Conservation (phyloP, 1,140 invertebrate genomes). For the Aphaenogaster rudis region DNA sequence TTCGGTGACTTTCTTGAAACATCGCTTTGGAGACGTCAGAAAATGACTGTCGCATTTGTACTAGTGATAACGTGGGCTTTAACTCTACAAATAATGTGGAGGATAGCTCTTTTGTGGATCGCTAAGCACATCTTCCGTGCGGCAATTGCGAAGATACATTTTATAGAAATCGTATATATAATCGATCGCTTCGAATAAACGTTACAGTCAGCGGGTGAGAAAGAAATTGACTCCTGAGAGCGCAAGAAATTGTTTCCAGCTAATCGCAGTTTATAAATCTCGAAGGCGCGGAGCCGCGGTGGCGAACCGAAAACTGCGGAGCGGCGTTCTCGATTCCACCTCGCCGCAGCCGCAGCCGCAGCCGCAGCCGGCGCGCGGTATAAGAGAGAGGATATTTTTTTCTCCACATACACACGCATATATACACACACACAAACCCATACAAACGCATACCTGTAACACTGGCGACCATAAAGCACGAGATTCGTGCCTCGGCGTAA, state of each 20-base stretch:
- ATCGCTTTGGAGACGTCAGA: not conserved
- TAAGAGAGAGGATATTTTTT: conserved; percentile 51
- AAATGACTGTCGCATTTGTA: not conserved
- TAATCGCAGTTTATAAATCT: conserved; percentile 59
- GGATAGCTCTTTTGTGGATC: not conserved
- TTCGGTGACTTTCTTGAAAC: not conserved
- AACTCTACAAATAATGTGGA: not conserved
- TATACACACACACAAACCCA: too few relatives aligned
- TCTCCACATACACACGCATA: not conserved
- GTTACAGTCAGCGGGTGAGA: not conserved
- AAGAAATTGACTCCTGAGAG: conserved; percentile 19
- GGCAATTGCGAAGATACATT: not conserved
- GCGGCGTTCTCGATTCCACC: conserved; percentile 63
- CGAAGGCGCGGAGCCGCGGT: conserved; percentile 13
- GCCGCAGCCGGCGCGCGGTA: conserved; percentile 28
- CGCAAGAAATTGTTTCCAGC: conserved; percentile 46
- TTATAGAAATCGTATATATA: not conserved
- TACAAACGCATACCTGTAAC: not conserved
- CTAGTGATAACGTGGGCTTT: not conserved
- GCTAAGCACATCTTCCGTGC: too few relatives aligned
- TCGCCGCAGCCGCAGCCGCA: conserved; percentile 20
- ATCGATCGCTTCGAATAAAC: conserved; percentile 10
- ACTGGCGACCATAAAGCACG: conserved; percentile 74
- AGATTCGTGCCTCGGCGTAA: conserved; percentile 79
- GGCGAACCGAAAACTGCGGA: conserved; percentile 64